Evolutionary conservation across 2,113 vertebrate genomes (phyloP).

Genomic region (Erythrolamprus reginae): DNA sequence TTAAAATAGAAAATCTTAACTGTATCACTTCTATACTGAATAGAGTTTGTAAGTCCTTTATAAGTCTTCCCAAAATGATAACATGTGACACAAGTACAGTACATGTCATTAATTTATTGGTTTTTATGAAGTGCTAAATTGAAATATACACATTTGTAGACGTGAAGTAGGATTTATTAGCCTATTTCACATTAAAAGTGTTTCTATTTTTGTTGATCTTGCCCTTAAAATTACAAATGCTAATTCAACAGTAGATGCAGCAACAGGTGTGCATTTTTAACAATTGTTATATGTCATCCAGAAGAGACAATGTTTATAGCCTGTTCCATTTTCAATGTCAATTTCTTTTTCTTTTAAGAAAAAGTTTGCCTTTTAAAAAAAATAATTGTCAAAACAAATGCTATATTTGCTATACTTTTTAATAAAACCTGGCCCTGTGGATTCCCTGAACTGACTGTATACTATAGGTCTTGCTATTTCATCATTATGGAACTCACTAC

Average conservation of each 20-base stretch:
- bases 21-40: not conserved
- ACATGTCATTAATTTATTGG: not conserved
- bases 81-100: not conserved
- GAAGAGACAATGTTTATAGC: slow-evolving; percentile 53
- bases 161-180: slow-evolving; percentile 6
- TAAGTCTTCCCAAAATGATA: not conserved
- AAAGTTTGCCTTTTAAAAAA: slow-evolving; percentile 52
- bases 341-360: slow-evolving; percentile 56
- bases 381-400: slow-evolving; percentile 56
- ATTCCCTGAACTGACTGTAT: slow-evolving; percentile 36
- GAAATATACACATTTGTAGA: not conserved
- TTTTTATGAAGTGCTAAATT: not conserved
- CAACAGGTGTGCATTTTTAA: slow-evolving; percentile 5
- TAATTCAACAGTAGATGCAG: not conserved
- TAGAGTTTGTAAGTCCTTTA: not conserved
- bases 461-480: slow-evolving; percentile 37
- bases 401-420: slow-evolving; percentile 48
- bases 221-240: not conserved
- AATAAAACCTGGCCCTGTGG: slow-evolving; percentile 26
- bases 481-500: slow-evolving; percentile 53
- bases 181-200: slow-evolving; percentile 9
- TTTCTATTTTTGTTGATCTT: slow-evolving; percentile 16
- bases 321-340: slow-evolving; percentile 49
- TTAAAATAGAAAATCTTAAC: not conserved
- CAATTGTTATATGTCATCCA: slow-evolving; percentile 57